Percentiles rank a stretch among this genome's conserved stretches.
These are phyloP conservation scores for Eristalis arbustorum DNA, from an alignment of 2,888 invertebrate genomes.

Conservation along the genomic window DNA sequence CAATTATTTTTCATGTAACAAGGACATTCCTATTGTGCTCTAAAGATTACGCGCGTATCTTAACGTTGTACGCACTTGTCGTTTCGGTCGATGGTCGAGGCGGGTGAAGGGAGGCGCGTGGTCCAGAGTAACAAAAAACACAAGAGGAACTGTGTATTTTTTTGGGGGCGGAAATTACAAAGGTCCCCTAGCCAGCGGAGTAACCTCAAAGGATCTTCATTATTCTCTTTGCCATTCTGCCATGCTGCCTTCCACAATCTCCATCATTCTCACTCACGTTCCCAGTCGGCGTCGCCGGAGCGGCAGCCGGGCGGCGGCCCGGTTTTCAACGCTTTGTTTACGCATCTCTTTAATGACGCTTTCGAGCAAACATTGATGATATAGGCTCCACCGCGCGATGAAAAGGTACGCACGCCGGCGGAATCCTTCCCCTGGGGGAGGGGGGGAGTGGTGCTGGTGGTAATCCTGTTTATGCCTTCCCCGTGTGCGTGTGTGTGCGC, in stretches of 20 bases:
- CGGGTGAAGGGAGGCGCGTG: too few relatives aligned
- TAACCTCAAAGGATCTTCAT: constrained; percentile 57
- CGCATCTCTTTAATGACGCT: constrained; percentile 66
- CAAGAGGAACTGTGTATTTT: too few relatives aligned
- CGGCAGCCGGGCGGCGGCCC: not conserved
- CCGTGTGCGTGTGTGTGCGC: too few relatives aligned
- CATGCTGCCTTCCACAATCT: constrained; percentile 6
- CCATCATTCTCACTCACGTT: not conserved
- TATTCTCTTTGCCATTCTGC: constrained; percentile 20
- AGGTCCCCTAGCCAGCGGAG: constrained; percentile 14
- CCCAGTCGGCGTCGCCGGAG: not conserved
- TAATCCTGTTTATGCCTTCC: constrained; percentile 56
- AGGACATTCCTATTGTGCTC: constrained; percentile 46
- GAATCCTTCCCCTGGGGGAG: constrained; percentile 31
- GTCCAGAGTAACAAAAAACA: not conserved
- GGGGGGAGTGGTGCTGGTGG: constrained; percentile 38
- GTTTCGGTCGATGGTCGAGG: not conserved
- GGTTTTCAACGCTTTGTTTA: constrained; percentile 58
- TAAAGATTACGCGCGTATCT: constrained; percentile 32
- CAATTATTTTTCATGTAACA: constrained; percentile 52
- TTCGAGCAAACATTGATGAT: constrained; percentile 60
- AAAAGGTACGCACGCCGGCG: constrained; percentile 37
- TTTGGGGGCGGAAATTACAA: not conserved
- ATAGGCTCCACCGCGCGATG: constrained; percentile 18
- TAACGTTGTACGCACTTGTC: not conserved